Evolutionary conservation across 2,888 invertebrate genomes (phyloP).

Genomic region (Tetrapedia diversipes): DNA sequence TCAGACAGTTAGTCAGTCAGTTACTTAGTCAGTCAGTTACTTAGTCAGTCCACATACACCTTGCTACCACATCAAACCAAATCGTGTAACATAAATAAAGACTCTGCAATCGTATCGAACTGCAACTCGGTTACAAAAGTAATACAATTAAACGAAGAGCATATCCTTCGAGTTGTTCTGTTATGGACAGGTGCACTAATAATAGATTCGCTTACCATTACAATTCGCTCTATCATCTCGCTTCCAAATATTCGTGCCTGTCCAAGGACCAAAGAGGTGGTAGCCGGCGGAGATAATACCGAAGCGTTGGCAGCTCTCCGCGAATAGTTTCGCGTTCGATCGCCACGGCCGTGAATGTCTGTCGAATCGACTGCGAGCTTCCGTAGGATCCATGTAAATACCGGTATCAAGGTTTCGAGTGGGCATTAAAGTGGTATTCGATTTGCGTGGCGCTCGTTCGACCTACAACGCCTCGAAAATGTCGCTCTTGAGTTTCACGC

Average conservation of each 20-base stretch:
- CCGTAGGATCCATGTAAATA: slow-evolving; percentile 63
- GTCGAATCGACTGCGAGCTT: slow-evolving; percentile 67
- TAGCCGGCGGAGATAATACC: slow-evolving; percentile 55
- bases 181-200: too few species aligned
- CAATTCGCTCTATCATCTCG: slow-evolving; percentile 26
- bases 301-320: slow-evolving; percentile 61
- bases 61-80: too few species aligned
- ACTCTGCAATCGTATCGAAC: too few species aligned
- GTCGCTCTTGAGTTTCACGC: slow-evolving; percentile 68
- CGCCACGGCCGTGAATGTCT: slow-evolving; percentile 71
- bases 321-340: slow-evolving; percentile 70
- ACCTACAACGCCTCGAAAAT: slow-evolving; percentile 68
- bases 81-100: too few species aligned
- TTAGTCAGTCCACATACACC: too few species aligned
- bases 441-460: slow-evolving; percentile 66
- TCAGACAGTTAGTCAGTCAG: too few species aligned
- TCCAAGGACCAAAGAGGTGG: slow-evolving; percentile 4
- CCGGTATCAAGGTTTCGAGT: slow-evolving; percentile 68
- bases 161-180: too few species aligned
- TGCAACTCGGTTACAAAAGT: too few species aligned
- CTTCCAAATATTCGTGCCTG: slow-evolving; percentile 27
- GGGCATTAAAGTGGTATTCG: slow-evolving; percentile 71
- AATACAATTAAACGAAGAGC: too few species aligned
- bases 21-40: too few species aligned
- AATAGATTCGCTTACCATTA: too few species aligned